Evolutionary conservation across 2,797 vertebrate species (phyloP).

Genomic region (Gorsachius magnificus): DNA sequence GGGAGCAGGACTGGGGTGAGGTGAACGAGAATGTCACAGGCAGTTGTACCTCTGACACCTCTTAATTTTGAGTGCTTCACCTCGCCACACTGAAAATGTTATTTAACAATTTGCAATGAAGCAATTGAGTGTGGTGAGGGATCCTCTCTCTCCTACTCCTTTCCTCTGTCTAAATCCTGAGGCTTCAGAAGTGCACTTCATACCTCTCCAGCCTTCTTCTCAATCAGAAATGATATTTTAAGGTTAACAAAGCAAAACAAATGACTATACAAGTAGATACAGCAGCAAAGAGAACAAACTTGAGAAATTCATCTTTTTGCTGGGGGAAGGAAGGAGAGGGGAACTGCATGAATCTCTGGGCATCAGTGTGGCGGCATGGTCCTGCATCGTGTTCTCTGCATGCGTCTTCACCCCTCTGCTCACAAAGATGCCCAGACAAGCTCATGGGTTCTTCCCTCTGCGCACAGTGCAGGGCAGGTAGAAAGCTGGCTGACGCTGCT

Average conservation of each 20-base stretch:
- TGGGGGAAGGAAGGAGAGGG: not conserved
- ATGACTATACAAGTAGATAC: not conserved
- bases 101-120: not conserved
- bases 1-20: not conserved
- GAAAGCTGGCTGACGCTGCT: not conserved
- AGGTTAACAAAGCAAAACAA: not conserved
- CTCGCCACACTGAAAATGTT: not conserved
- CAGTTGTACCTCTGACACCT: not conserved
- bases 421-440: not conserved
- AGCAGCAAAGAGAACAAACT: not conserved
- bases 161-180: not conserved
- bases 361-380: not conserved
- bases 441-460: rapidly evolving
- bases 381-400: not conserved
- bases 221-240: not conserved
- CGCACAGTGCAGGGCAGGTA: not conserved
- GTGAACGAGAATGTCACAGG: not conserved
- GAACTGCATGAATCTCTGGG: not conserved
- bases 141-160: not conserved
- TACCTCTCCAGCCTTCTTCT: not conserved
- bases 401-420: not conserved
- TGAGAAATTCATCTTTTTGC: not conserved
- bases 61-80: not conserved
- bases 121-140: not conserved
- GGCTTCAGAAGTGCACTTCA: not conserved